Evolutionary conservation across 2,888 invertebrate species (phyloP).

Genomic region (Erannis defoliaria): DNA sequence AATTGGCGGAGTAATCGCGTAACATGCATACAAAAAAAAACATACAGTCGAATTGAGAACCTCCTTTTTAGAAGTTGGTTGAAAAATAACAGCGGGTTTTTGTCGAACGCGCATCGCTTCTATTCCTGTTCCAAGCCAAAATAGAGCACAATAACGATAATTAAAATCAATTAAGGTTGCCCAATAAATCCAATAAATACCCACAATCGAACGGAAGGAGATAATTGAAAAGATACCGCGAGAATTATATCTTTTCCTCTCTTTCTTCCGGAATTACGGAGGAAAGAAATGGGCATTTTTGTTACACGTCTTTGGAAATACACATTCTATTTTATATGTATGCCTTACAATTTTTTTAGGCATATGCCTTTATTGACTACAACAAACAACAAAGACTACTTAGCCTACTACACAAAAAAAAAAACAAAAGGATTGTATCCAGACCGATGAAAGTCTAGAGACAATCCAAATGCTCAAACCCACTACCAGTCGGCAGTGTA

Average conservation of each 20-base stretch:
- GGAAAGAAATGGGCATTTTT: constrained; percentile 9
- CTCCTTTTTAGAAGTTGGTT: too few species aligned
- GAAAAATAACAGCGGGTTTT: neutral
- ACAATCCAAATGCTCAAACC: too few species aligned
- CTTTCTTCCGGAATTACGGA: constrained; percentile 29
- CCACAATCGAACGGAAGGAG: constrained; percentile 57
- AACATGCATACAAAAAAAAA: too few species aligned
- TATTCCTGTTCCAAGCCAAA: constrained; percentile 19
- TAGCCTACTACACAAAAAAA: too few species aligned
- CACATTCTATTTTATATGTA: neutral
- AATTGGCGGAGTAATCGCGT: too few species aligned
- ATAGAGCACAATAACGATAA: constrained; percentile 40
- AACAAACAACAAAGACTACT: too few species aligned
- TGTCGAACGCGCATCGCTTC: neutral
- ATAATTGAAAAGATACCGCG: constrained; percentile 74
- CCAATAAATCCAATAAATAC: constrained; percentile 54
- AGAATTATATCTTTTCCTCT: constrained; percentile 56
- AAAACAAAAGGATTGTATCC: too few species aligned
- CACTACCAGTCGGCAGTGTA: too few species aligned
- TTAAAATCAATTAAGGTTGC: constrained; percentile 46
- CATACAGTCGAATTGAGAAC: too few species aligned
- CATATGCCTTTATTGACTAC: too few species aligned
- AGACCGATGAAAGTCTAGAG: too few species aligned
- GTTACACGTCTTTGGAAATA: neutral
- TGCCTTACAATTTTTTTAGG: too few species aligned